A percentile compares a stretch with the other conserved stretches of the same genome.
Evolutionary conservation across 2,113 vertebrate genomes (phyloP).

Genomic region (Sander lucioperca): DNA sequence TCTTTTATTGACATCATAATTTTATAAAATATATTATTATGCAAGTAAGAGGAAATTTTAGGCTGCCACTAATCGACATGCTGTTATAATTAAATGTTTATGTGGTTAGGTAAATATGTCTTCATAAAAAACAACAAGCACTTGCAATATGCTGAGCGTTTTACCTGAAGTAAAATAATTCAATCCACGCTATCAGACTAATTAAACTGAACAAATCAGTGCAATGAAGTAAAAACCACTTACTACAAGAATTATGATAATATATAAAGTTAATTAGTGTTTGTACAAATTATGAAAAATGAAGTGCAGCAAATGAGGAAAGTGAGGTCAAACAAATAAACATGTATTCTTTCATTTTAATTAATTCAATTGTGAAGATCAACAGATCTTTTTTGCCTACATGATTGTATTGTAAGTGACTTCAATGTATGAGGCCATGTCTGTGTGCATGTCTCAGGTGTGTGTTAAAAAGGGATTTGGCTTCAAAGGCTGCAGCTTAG

Average conservation of each 20-base stretch:
- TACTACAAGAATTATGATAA: not conserved
- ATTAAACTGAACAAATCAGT: not conserved
- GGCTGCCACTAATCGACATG: not conserved
- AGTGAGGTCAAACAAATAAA: not conserved
- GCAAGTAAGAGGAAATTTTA: not conserved
- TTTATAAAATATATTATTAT: not conserved
- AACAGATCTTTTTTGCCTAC: not conserved
- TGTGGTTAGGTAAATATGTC: not conserved
- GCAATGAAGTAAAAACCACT: not conserved
- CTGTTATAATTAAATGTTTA: not conserved
- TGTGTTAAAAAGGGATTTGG: not conserved
- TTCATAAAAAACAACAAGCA: not conserved
- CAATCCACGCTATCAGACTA: not conserved
- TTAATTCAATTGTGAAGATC: not conserved
- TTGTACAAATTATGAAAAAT: not conserved
- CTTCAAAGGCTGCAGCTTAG: not conserved
- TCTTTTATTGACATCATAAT: not conserved
- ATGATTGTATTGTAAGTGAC: not conserved
- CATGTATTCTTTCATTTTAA: not conserved
- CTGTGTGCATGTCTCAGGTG: not conserved
- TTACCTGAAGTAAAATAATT: no score
- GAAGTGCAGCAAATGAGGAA: not conserved
- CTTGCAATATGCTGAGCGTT: not conserved
- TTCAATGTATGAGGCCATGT: not conserved
- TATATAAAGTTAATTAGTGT: not conserved